Evolutionary conservation across 1,140 invertebrate species (phyloP), one percentile per base, ranked within the genome.

Genomic region (Formica selysi): DNA sequence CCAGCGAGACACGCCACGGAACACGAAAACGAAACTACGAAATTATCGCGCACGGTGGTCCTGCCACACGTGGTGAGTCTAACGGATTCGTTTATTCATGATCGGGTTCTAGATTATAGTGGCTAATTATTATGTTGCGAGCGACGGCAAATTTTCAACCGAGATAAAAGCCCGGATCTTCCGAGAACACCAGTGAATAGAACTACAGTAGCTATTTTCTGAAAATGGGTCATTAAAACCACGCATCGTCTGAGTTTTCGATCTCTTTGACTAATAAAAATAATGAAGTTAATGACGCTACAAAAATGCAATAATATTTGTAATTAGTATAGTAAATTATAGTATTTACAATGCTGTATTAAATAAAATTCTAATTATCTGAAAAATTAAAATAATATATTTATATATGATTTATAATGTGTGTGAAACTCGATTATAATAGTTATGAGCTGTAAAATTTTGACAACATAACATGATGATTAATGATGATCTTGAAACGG

Each of bases 1-100:
- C 73, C 26, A 41, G 3, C 64, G 51, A 78, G 61, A 64, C 16
- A 4, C 44, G 44, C 44, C 11, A 22, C 70, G 32, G 13, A 51
- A 10, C 32, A 48, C 70, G 81, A 78, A 51, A 22, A 41, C 19
- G 57, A 57, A 78, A 65, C 54, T 81, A 71, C 57, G 67, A 71
- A 81, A 86, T 86, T 86, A 86, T 59, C 85, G 62, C 41, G 51
- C 79, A 54, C 10, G 86, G 86, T 87, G 86, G 86, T 87, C 86
- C 81, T 44, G 36, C 51, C 67, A 67, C 79, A 73, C 76, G 85
- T 78, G 51, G 61, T 48, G 76, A 61, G 70, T 81, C 44, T 61
- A 78, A 76, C 41, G 65, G 59, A 71, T 79, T 79, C 64, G 16
- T 68, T 67, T 86, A 86, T 86, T 86, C 76, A 85, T 79, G 38